These are phyloP conservation scores for Suricata suricatta DNA, from an alignment of 2,113 vertebrate species.

Conservation along the genomic window DNA sequence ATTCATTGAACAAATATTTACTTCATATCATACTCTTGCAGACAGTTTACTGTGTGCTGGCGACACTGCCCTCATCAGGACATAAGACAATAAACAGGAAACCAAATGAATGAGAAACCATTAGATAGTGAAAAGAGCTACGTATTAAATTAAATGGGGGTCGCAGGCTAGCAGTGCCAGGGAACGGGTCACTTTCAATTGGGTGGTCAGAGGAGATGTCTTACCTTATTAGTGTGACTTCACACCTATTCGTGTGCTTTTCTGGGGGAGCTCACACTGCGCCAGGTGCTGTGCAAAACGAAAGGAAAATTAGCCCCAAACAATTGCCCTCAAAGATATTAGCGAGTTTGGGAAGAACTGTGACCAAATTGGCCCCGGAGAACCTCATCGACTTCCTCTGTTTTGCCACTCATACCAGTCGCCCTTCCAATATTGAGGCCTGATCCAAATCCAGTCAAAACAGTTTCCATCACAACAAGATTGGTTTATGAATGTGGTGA, in stretches of 20 bases:
- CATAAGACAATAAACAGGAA: neutral
- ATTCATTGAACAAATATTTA: neutral
- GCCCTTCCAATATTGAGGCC: neutral
- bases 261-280: neutral
- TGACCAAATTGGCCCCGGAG: neutral
- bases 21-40: neutral
- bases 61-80: neutral
- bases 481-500: neutral
- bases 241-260: neutral
- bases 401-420: accelerated
- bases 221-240: neutral
- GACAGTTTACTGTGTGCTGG: neutral
- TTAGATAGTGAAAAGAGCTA: neutral
- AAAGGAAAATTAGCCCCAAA: neutral
- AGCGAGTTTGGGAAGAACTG: neutral
- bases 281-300: neutral
- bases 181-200: neutral
- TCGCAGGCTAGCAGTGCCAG: neutral
- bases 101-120: neutral
- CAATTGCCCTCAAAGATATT: neutral
- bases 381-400: neutral
- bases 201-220: neutral
- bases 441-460: neutral
- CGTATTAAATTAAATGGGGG: neutral
- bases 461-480: neutral